Percentiles rank a stretch among this genome's conserved stretches.
phyloP scores from a whole-genome alignment of 2,797 vertebrate species.

The Tapirus indicus region DNA sequence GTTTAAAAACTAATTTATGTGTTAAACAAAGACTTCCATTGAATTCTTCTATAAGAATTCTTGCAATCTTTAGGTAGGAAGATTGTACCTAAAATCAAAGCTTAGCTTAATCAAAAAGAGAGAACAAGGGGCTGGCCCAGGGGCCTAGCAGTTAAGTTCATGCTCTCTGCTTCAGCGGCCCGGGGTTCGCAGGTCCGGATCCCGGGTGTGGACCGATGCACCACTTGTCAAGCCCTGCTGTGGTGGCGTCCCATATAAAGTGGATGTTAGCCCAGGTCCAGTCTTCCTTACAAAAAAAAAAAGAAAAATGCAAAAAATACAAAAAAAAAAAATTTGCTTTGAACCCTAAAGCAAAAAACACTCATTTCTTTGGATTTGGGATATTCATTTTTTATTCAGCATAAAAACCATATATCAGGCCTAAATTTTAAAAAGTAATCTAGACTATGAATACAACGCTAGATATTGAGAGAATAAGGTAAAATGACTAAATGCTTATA shows the following conservation, averaged over 20 bases:
- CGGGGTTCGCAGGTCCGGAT: too few relatives aligned
- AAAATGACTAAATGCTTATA: not conserved
- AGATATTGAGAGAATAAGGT: not conserved
- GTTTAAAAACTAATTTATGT: not conserved
- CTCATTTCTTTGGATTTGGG: not conserved
- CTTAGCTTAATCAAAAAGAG: not conserved
- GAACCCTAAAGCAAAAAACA: not conserved
- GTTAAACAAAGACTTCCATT: not conserved
- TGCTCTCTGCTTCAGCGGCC: too few relatives aligned
- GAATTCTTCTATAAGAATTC: conserved; percentile 17
- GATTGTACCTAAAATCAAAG: not conserved
- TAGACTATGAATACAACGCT: not conserved
- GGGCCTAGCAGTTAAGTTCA: too few relatives aligned
- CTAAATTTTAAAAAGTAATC: not conserved
- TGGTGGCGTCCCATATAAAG: too few relatives aligned
- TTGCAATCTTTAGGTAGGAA: not conserved
- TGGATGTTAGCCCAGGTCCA: too few relatives aligned
- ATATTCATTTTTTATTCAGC: not conserved
- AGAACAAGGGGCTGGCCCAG: not conserved
- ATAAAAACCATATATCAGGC: not conserved
- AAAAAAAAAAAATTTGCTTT: not conserved
- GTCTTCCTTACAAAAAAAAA: too few relatives aligned
- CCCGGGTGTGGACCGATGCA: too few relatives aligned
- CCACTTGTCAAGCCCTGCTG: too few relatives aligned
- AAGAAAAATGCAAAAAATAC: too few relatives aligned